phyloP scores from a whole-genome alignment of 2,113 vertebrate species.

The Cyanocitta stelleri region DNA sequence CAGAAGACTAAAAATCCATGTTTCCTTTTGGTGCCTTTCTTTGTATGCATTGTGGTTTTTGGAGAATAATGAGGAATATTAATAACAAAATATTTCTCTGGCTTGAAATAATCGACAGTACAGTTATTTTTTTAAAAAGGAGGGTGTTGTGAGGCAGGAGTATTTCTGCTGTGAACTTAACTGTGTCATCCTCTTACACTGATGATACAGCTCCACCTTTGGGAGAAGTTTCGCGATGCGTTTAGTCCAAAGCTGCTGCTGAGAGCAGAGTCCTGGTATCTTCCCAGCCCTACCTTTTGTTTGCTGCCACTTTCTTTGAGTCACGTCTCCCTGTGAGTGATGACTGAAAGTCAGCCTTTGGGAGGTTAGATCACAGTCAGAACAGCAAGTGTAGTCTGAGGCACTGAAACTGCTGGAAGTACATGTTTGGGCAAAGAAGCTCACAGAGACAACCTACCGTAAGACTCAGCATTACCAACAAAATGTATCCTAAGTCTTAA shows the following conservation, averaged over 20 bases:
- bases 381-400: neutral
- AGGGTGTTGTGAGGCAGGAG: neutral
- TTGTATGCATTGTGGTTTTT: neutral
- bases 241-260: neutral
- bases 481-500: neutral
- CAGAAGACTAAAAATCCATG: neutral
- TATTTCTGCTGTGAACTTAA: neutral
- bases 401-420: neutral
- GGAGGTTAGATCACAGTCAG: neutral
- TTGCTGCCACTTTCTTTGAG: neutral
- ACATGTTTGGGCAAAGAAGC: neutral
- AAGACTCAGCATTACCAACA: neutral
- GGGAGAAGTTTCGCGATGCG: neutral
- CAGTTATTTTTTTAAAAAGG: neutral
- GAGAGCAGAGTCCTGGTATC: neutral
- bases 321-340: rapidly evolving
- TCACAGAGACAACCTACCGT: rapidly evolving
- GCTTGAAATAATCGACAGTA: neutral
- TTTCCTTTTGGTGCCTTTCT: neutral
- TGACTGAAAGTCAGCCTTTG: neutral
- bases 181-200: neutral
- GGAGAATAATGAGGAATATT: neutral
- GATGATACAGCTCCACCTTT: conserved; percentile 49
- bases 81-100: neutral
- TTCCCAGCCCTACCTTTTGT: neutral